Evolutionary conservation across 2,113 vertebrate genomes (phyloP).

Genomic region (Zapus hudsonius): DNA sequence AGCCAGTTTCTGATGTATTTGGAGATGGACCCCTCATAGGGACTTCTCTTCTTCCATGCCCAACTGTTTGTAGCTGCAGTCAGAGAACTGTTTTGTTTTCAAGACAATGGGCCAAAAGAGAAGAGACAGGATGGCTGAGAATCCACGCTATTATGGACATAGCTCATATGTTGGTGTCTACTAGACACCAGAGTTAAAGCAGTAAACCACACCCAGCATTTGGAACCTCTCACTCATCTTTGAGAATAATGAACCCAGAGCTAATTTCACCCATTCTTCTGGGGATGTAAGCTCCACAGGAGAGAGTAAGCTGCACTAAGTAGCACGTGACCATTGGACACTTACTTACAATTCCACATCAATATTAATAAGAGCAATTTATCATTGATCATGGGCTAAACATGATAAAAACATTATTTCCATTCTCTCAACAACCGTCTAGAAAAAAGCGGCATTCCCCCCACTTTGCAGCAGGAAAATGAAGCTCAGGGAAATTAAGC

Average conservation of each 20-base stretch:
- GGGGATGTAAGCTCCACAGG: background rate
- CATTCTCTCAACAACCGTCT: background rate
- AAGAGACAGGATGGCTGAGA: background rate
- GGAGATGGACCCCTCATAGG: background rate
- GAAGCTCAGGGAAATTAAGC: background rate
- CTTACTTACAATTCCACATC: background rate
- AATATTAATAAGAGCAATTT: background rate
- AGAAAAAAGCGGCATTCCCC: background rate
- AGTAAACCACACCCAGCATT: background rate
- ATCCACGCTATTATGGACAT: background rate
- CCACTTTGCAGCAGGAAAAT: constrained; percentile 21
- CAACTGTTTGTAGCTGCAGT: background rate
- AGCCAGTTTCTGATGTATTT: background rate
- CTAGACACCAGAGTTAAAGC: background rate
- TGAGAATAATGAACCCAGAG: background rate
- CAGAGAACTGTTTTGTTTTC: background rate
- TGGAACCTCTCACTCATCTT: background rate
- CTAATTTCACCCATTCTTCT: background rate
- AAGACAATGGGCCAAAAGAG: constrained; percentile 5
- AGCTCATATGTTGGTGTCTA: constrained; percentile 4
- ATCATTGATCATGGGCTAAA: background rate
- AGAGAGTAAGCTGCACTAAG: background rate
- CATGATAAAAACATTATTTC: background rate
- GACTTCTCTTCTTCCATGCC: background rate
- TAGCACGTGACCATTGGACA: background rate